These are phyloP conservation scores for Progne subis DNA, from an alignment of 2,113 vertebrate species.

Conservation along the genomic window DNA sequence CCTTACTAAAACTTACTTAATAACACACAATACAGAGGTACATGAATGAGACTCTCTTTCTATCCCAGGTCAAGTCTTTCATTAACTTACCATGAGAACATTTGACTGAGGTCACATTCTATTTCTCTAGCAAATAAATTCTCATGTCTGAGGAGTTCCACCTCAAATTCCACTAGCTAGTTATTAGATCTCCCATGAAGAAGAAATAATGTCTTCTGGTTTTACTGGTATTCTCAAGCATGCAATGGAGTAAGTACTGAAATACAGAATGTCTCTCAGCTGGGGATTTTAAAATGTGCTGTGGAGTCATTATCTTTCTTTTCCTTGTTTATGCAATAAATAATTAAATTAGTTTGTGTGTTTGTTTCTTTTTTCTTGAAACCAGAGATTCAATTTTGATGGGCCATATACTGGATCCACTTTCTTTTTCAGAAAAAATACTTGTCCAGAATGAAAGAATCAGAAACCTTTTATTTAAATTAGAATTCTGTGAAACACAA, in stretches of 20 bases:
- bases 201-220: not conserved
- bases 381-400: not conserved
- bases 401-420: fast-evolving
- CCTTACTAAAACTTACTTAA: not conserved
- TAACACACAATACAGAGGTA: not conserved
- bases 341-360: not conserved
- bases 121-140: not conserved
- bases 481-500: not conserved
- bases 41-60: not conserved
- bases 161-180: not conserved
- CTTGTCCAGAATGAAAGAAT: not conserved
- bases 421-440: not conserved
- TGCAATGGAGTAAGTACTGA: not conserved
- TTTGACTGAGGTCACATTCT: not conserved
- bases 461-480: not conserved
- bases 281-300: not conserved
- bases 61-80: not conserved
- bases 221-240: not conserved
- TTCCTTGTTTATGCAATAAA: not conserved
- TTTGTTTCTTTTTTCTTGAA: not conserved
- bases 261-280: not conserved
- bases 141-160: not conserved
- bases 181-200: not conserved
- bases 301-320: not conserved
- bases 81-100: not conserved